These are phyloP conservation scores for Pseudochaenichthys georgianus DNA, from an alignment of 2,797 vertebrate species.

Conservation along the genomic window DNA sequence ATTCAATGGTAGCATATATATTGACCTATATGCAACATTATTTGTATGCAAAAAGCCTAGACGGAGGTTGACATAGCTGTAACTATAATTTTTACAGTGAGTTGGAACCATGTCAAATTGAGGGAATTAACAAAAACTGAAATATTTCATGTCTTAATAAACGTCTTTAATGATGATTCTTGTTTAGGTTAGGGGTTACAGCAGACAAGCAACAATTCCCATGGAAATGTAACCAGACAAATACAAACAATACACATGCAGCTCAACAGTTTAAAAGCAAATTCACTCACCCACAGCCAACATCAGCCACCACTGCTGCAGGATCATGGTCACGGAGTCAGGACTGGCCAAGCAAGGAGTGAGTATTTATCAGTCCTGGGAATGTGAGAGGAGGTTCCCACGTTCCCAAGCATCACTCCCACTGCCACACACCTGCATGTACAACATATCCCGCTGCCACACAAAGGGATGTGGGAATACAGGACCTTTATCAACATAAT, in stretches of 20 bases:
- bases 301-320: slow-evolving; percentile 26
- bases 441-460: slow-evolving; percentile 1
- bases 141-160: not conserved
- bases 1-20: not conserved
- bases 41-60: not conserved
- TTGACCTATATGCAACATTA: not conserved
- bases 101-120: not conserved
- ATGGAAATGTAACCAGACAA: not conserved
- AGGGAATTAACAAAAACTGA: not conserved
- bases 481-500: not conserved
- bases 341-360: slow-evolving; percentile 22
- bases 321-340: slow-evolving; percentile 47
- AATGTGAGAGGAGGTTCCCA: slow-evolving; percentile 73
- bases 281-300: slow-evolving; percentile 63
- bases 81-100: not conserved
- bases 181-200: not conserved
- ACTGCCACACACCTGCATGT: slow-evolving; percentile 71
- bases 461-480: slow-evolving; percentile 32
- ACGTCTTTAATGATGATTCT: not conserved
- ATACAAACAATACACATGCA: not conserved
- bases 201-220: not conserved
- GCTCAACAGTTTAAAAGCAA: not conserved
- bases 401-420: slow-evolving; percentile 71
- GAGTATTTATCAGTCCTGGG: slow-evolving; percentile 63
- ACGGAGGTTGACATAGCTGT: not conserved